phyloP scores from a whole-genome alignment of 2,113 vertebrate genomes.

The Caranx ignobilis region DNA sequence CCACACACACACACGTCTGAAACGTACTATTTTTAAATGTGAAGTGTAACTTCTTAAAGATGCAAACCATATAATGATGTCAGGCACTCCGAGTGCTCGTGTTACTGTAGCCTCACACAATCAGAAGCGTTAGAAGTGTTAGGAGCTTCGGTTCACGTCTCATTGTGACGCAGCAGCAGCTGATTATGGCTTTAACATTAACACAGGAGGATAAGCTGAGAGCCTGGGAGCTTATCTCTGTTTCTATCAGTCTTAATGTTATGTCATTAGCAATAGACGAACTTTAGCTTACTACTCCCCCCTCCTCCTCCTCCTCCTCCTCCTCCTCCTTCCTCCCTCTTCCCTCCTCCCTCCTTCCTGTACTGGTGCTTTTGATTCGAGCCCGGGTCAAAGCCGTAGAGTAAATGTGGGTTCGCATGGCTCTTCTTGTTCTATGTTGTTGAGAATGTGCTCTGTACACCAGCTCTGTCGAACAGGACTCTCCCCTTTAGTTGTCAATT shows the following conservation, averaged over 20 bases:
- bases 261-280: conserved; percentile 46
- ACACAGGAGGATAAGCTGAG: conserved; percentile 38
- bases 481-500: conserved; percentile 45
- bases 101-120: conserved; percentile 63
- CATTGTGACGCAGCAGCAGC: conserved; percentile 47
- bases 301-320: neutral
- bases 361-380: conserved; percentile 29
- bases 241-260: conserved; percentile 47
- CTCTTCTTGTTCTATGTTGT: conserved; percentile 76
- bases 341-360: neutral
- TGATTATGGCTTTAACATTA: conserved; percentile 18
- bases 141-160: conserved; percentile 36
- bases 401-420: conserved; percentile 68
- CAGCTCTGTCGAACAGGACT: conserved; percentile 51
- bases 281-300: conserved; percentile 37
- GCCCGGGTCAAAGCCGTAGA: conserved; percentile 54
- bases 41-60: conserved; percentile 56
- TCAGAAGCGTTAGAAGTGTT: conserved; percentile 36
- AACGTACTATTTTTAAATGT: conserved; percentile 43
- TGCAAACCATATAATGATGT: conserved; percentile 74
- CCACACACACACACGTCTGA: conserved; percentile 16
- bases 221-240: conserved; percentile 25
- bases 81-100: conserved; percentile 73
- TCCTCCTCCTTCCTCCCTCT: no score
- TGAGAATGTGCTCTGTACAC: conserved; percentile 69